Percentiles rank a stretch among this genome's conserved stretches.
These are phyloP conservation scores for Neria commutata DNA, from an alignment of 2,888 invertebrate genomes.

Conservation along the genomic window DNA sequence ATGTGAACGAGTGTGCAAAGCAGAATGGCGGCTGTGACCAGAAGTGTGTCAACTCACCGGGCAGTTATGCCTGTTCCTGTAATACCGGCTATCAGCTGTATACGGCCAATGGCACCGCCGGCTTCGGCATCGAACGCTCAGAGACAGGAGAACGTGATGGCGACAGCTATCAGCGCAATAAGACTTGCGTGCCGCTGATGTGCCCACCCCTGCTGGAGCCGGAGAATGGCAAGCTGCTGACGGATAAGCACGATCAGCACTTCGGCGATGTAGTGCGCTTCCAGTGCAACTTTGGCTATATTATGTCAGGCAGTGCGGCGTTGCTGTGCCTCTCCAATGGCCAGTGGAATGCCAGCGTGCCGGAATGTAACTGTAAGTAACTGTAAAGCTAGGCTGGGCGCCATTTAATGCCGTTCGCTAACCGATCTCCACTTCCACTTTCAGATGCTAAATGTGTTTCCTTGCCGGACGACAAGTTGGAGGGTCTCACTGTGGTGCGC, in stretches of 20 bases:
- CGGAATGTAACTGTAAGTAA: slow-evolving; percentile 88
- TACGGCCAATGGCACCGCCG: slow-evolving; percentile 86
- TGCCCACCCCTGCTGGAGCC: slow-evolving; percentile 79
- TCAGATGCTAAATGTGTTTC: slow-evolving; percentile 89
- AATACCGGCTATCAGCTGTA: slow-evolving; percentile 92
- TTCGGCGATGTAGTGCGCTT: slow-evolving; percentile 89
- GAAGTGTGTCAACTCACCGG: slow-evolving; percentile 89
- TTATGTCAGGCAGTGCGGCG: slow-evolving; percentile 86
- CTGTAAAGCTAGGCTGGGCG: no score
- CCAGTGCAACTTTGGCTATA: slow-evolving; percentile 94
- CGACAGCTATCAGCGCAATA: slow-evolving; percentile 87
- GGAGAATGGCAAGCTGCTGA: slow-evolving; percentile 83
- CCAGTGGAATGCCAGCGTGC: slow-evolving; percentile 91
- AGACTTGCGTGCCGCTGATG: slow-evolving; percentile 94
- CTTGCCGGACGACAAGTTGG: slow-evolving; percentile 85
- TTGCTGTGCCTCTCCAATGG: slow-evolving; percentile 89
- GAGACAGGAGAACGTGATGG: slow-evolving; percentile 90
- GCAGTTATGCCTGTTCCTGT: slow-evolving; percentile 86
- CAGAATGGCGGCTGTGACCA: slow-evolving; percentile 93
- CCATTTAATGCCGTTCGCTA: slow-evolving; percentile 7
- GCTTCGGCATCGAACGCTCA: slow-evolving; percentile 76
- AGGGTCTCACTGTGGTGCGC: slow-evolving; percentile 79
- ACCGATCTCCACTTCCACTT: slow-evolving; percentile 38
- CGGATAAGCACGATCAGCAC: slow-evolving; percentile 82
- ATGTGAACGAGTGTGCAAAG: slow-evolving; percentile 84